phyloP scores from a whole-genome alignment of 2,113 vertebrate genomes.

The Falco punctatus region DNA sequence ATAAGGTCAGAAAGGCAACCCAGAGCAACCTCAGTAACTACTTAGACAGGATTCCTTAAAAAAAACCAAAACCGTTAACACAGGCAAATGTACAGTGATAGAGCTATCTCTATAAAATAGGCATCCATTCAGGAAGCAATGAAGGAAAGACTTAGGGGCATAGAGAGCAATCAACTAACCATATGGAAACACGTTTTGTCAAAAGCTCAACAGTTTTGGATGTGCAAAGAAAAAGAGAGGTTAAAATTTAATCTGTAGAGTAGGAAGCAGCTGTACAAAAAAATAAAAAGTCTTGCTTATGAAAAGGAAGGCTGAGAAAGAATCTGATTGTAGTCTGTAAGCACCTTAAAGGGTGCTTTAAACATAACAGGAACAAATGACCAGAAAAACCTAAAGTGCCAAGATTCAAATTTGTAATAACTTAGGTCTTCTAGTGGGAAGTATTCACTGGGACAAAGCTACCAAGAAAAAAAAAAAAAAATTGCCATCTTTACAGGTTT shows the following conservation, averaged over 20 bases:
- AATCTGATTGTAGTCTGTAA: background rate
- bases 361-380: background rate
- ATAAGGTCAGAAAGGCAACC: background rate
- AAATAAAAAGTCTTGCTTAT: background rate
- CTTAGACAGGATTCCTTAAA: background rate
- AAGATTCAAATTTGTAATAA: background rate
- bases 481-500: background rate
- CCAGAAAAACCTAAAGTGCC: background rate
- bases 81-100: background rate
- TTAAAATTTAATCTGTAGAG: background rate
- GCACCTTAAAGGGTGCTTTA: background rate
- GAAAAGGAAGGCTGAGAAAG: background rate
- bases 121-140: background rate
- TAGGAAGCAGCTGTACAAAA: background rate
- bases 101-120: accelerated
- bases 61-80: background rate
- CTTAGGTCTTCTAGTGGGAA: background rate
- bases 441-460: background rate
- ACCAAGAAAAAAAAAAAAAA: too few species aligned
- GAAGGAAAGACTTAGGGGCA: background rate
- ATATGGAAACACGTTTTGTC: background rate
- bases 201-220: background rate
- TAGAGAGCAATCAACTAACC: background rate
- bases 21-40: background rate
- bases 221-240: background rate